Evolutionary conservation across 2,113 vertebrate genomes (phyloP), one percentile per base, ranked within the genome.

Genomic region (Cichladusa arquata): DNA sequence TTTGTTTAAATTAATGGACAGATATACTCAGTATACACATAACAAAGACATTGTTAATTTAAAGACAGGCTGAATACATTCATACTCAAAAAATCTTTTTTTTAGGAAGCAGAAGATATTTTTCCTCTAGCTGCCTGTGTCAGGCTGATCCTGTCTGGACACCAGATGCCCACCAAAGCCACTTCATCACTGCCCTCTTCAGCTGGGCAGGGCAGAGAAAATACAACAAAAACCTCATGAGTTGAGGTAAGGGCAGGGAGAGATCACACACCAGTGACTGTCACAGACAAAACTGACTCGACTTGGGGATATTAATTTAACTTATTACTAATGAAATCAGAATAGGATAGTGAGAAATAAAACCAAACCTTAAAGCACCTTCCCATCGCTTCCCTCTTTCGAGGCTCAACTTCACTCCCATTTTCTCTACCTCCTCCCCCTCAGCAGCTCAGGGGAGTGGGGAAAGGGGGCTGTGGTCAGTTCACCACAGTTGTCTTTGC

Each of bases 221-320:
- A 54, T 69, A 24, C 2, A 53, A 19, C 2, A 4, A 67, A 62
- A n/a, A 22, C 1, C 34, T 54, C 3, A 0, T 56, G 25, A 6
- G 28, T 8, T 0, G 1, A 38, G 34, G 15, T 15, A 28, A 66
- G 16, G 42, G 23, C 19, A 28, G 11, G 26, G 18, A 64, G 28
- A 74, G 17, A 38, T 48, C 23, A 12, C 17, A 31, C 44, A 67
- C 2, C n/a, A 31, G 19, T 20, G 47, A 26, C 6, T 2, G 0
- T 23, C 7, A 31, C 0, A 0, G 17, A 8, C 14, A 82, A 78
- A 81, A 67, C 12, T 38, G 11, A 31, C 10, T 65, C 0, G 0
- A 7, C 14, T 36, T 14, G 8, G n/a, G 26, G 14, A 72, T 36
- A 61, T 33, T 20, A 34, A 10, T 58, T 81, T 53, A 26, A 54